Evolutionary conservation across 2,888 invertebrate species (phyloP).

Genomic region (Himalopsyche tibetana): DNA sequence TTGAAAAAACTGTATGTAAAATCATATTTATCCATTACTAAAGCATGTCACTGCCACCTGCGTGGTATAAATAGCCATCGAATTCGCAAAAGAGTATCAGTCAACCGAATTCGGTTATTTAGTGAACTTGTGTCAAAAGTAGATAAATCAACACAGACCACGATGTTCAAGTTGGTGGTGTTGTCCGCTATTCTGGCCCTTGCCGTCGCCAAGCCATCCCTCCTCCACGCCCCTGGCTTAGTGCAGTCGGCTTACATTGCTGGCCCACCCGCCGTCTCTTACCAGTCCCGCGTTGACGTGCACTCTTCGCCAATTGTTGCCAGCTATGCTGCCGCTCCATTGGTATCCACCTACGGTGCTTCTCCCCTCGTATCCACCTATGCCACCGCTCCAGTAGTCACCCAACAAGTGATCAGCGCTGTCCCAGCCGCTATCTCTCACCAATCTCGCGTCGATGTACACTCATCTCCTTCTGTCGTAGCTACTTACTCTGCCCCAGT

Average conservation of each 20-base stretch:
- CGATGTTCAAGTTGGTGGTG: slow-evolving; percentile 78
- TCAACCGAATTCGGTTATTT: slow-evolving; percentile 64
- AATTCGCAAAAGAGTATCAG: slow-evolving; percentile 53
- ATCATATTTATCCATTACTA: too few species aligned
- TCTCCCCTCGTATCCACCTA: slow-evolving; percentile 69
- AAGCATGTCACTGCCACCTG: slow-evolving; percentile 9
- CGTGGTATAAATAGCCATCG: slow-evolving; percentile 57
- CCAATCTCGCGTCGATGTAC: slow-evolving; percentile 76
- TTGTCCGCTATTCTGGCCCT: slow-evolving; percentile 79
- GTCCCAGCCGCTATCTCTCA: slow-evolving; percentile 75
- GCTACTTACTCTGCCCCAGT: slow-evolving; percentile 68
- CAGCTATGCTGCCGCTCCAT: slow-evolving; percentile 52
- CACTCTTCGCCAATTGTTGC: slow-evolving; percentile 67
- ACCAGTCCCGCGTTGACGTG: slow-evolving; percentile 71
- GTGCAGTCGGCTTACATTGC: slow-evolving; percentile 66
- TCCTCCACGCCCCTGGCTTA: slow-evolving; percentile 67
- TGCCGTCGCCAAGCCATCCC: slow-evolving; percentile 77
- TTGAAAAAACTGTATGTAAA: too few species aligned
- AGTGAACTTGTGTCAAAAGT: slow-evolving; percentile 62
- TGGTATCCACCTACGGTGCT: slow-evolving; percentile 72
- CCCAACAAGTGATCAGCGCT: slow-evolving; percentile 56
- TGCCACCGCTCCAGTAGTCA: slow-evolving; percentile 51
- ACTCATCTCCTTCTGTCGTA: slow-evolving; percentile 69
- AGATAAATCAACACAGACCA: slow-evolving; percentile 73
- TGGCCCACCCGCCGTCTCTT: slow-evolving; percentile 69